Conservation (phyloP, 1,140 invertebrate genomes). For the Hylaeus volcanicus region DNA sequence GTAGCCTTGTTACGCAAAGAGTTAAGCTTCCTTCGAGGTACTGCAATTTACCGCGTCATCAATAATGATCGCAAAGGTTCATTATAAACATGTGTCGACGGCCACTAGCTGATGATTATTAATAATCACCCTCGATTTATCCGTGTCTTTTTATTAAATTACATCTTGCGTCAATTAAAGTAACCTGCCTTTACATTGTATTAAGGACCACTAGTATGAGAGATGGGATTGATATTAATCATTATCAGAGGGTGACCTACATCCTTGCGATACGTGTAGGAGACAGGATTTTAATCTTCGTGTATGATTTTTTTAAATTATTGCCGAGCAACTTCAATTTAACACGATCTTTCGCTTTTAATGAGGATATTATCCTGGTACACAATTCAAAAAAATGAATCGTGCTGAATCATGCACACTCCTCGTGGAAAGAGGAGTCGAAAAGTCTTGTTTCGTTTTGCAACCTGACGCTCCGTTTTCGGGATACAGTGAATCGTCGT, state of each 20-base stretch:
- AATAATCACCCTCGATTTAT: conserved; percentile 17
- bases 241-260: not conserved
- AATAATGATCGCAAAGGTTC: conserved; percentile 38
- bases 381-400: too few relatives aligned
- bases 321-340: too few relatives aligned
- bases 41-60: conserved; percentile 34
- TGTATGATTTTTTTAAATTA: not conserved
- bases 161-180: conserved; percentile 19
- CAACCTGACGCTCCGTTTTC: too few relatives aligned
- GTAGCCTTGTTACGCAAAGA: conserved; percentile 23
- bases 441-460: too few relatives aligned
- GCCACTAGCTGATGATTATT: conserved; percentile 23
- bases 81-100: conserved; percentile 29
- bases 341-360: too few relatives aligned
- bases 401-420: too few relatives aligned
- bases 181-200: not conserved
- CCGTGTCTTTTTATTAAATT: conserved; percentile 3
- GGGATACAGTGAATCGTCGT: too few relatives aligned
- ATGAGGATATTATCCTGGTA: too few relatives aligned
- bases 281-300: not conserved
- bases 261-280: not conserved
- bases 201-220: not conserved
- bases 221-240: conserved; percentile 12
- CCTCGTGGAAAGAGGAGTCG: too few relatives aligned
- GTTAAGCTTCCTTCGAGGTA: conserved; percentile 8